phyloP scores from a whole-genome alignment of 1,140 invertebrate species.

The Dinoponera quadriceps region DNA sequence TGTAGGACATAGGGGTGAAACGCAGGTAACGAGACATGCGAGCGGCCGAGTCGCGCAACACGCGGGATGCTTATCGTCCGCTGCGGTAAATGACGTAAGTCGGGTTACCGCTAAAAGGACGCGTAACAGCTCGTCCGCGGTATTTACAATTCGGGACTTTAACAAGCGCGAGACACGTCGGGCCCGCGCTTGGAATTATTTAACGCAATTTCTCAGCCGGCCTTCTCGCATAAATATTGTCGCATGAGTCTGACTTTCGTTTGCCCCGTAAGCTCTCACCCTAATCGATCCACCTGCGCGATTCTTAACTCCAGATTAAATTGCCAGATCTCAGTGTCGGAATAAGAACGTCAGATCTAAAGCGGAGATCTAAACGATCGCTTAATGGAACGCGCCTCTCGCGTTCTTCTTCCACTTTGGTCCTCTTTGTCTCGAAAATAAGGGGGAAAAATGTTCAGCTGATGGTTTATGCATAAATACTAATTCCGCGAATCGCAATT shows the following conservation, averaged over 20 bases:
- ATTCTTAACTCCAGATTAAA: not conserved
- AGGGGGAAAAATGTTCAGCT: too few relatives aligned
- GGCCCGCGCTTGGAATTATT: not conserved
- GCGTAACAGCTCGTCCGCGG: not conserved
- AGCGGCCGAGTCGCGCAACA: not conserved
- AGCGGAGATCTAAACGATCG: not conserved
- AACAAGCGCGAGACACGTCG: constrained; percentile 11
- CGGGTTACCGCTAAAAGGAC: not conserved
- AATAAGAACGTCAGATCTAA: not conserved
- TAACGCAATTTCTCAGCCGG: not conserved
- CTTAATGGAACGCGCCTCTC: not conserved
- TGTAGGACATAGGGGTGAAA: constrained; percentile 50
- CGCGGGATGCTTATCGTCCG: constrained; percentile 28
- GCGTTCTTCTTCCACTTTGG: not conserved
- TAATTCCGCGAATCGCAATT: too few relatives aligned
- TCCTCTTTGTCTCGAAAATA: too few relatives aligned
- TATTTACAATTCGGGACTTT: constrained; percentile 11
- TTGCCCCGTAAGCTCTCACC: not conserved
- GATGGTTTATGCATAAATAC: too few relatives aligned
- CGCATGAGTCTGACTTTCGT: not conserved
- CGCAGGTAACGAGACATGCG: constrained; percentile 29
- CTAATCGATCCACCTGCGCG: too few relatives aligned
- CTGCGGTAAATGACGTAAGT: constrained; percentile 18
- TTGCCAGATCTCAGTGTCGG: not conserved
- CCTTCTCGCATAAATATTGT: not conserved